Evolutionary conservation across 2,888 invertebrate genomes (phyloP).

Genomic region (Margaritifera margaritifera): DNA sequence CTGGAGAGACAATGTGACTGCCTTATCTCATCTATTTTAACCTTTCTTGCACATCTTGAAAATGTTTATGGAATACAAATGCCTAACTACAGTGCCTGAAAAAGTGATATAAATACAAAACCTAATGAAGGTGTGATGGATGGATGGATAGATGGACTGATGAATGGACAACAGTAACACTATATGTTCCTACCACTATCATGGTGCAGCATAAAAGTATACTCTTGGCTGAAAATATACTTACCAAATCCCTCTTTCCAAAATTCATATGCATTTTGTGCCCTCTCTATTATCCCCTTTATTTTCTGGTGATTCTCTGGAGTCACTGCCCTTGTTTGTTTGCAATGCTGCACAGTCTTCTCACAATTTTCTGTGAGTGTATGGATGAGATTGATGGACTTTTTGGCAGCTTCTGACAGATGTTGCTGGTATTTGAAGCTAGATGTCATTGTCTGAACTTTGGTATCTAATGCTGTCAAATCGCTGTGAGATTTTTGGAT

Average conservation of each 20-base stretch:
- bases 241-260: constrained; percentile 44
- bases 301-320: constrained; percentile 25
- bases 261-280: constrained; percentile 39
- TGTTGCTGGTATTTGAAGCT: constrained; percentile 27
- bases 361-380: constrained; percentile 11
- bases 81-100: too few species aligned
- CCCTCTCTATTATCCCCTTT: constrained; percentile 24
- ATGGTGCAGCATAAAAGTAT: too few species aligned
- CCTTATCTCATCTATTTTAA: too few species aligned
- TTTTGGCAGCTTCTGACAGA: constrained; percentile 39
- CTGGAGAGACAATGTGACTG: too few species aligned
- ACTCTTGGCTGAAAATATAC: background rate
- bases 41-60: too few species aligned
- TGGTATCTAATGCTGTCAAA: constrained; percentile 20
- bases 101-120: too few species aligned
- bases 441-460: constrained; percentile 20
- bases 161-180: too few species aligned
- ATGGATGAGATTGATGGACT: constrained; percentile 27
- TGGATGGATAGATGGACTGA: too few species aligned
- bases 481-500: constrained; percentile 26
- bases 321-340: constrained; percentile 13
- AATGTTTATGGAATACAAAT: too few species aligned
- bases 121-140: too few species aligned
- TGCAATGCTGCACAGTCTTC: constrained; percentile 3
- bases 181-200: too few species aligned